Base-by-base conservation (phyloP, 2,888 invertebrate species). In the Cataglyphis livida region DNA sequence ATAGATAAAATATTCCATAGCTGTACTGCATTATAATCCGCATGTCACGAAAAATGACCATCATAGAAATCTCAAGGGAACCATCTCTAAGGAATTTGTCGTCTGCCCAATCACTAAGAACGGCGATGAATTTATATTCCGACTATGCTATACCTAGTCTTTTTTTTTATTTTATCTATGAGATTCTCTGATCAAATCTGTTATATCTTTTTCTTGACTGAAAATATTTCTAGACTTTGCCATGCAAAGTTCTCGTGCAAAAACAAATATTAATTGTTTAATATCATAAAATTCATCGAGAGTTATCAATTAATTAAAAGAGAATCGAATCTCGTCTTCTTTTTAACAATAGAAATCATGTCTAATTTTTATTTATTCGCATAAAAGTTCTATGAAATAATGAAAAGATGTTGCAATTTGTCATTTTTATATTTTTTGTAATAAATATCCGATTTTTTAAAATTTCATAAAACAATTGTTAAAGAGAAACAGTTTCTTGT, bases 81-180 rank as follows among this genome's bases (percentile, higher is more conserved):
- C 25, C 44, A 44, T 61, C n/a, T 25, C 51, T 75, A 25, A 38
- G 51, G 38, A 35, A 51, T 75, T 54, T 38, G 54, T 25, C 65
- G 65, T 61, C 25, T 38, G 25, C 51, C 51, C 25, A 65, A 35
- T 75, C 65, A 21, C 38, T 28, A 12, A 54, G 21, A 38, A 76
- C n/a, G 18, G 51, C 64, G 38, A 65, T 66, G 66, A 76, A 76
- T 76, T 76, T 76, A 66, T 66, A 76, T 76, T 76, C 66, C 6
- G 54, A 4, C 54, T 66, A 10, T 41, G 15, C 10, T 44, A 10
- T 48, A 64, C 15, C 51, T n/a, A 64, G 15, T 54, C 38, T 51
- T 54, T 38, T 38, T 38, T 64, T 76, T 76, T 25, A 66, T 76
- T 66, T 66, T 25, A 57, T 66, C 54, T 66, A 64, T 25, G 51